Conservation (phyloP, 2,113 vertebrate genomes). For the Elanus axillaris region DNA sequence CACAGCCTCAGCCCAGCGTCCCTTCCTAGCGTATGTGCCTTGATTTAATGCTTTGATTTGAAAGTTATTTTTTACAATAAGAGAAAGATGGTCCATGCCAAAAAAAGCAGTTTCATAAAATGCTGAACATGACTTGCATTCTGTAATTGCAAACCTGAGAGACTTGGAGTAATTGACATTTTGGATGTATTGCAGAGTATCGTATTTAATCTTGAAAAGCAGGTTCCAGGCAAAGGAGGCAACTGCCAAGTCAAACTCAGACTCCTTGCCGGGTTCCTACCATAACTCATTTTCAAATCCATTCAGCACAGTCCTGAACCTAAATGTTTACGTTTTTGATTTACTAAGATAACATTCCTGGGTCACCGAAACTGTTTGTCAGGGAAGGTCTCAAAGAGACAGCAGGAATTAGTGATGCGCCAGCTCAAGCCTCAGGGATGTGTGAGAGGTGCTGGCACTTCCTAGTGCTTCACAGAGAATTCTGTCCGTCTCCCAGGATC, state of each 20-base stretch:
- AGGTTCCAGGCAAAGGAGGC: conserved; percentile 63
- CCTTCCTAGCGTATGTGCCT: conserved; percentile 49
- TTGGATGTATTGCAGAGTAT: conserved; percentile 67
- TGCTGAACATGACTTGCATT: conserved; percentile 71
- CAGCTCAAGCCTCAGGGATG: not conserved
- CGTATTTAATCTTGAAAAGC: conserved; percentile 70
- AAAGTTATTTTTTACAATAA: conserved; percentile 73
- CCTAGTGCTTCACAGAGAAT: not conserved
- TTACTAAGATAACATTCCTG: conserved; percentile 68
- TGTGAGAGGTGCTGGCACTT: not conserved
- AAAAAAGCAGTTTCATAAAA: conserved; percentile 73
- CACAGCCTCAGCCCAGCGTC: not conserved
- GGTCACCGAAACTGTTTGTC: conserved; percentile 58
- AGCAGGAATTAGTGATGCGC: not conserved
- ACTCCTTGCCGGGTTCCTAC: conserved; percentile 54
- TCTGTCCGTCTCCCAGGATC: fast-evolving
- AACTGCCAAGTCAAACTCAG: conserved; percentile 68
- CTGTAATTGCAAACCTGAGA: conserved; percentile 73
- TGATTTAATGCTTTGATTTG: conserved; percentile 74
- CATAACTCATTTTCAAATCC: conserved; percentile 64
- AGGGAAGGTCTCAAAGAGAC: conserved; percentile 21
- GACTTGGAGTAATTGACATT: conserved; percentile 68
- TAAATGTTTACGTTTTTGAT: conserved; percentile 71
- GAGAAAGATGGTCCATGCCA: conserved; percentile 59
- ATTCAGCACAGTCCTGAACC: conserved; percentile 60